Conservation (phyloP, 2,888 invertebrate genomes). For the Exephanes ischioxanthus region DNA sequence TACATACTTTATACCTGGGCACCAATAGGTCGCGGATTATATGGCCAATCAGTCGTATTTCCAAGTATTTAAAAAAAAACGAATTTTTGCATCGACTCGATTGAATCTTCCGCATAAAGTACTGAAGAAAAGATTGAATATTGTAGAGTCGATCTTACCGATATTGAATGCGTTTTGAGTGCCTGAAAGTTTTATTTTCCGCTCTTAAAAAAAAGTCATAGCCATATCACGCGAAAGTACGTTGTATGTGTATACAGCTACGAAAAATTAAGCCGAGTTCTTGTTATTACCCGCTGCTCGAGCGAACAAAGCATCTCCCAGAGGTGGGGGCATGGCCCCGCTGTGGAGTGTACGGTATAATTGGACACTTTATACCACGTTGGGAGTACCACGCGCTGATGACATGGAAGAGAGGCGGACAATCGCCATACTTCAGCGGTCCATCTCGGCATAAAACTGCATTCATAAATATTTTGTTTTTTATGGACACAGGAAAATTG, state of each 20-base stretch:
- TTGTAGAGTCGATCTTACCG: neutral
- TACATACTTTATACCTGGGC: no score
- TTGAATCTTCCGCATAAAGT: no score
- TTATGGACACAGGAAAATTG: neutral
- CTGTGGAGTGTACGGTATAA: slow-evolving; percentile 8
- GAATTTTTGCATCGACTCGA: no score
- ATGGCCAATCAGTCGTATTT: no score
- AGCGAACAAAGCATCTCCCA: slow-evolving; percentile 36
- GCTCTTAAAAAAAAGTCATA: neutral
- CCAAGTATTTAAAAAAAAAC: no score
- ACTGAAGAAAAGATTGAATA: no score
- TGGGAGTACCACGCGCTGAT: neutral
- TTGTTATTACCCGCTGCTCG: slow-evolving; percentile 38
- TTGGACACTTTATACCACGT: neutral
- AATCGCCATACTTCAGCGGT: neutral
- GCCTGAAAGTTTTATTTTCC: neutral
- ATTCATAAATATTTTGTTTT: slow-evolving; percentile 4
- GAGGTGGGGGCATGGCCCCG: slow-evolving; percentile 1
- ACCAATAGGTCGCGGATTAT: no score
- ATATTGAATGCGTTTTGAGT: neutral
- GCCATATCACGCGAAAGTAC: neutral
- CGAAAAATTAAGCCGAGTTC: slow-evolving; percentile 33
- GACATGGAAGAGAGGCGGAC: neutral
- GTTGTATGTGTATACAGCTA: neutral
- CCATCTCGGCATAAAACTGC: neutral